phyloP scores from a whole-genome alignment of 2,113 vertebrate species.

The Formicarius rufipectus region DNA sequence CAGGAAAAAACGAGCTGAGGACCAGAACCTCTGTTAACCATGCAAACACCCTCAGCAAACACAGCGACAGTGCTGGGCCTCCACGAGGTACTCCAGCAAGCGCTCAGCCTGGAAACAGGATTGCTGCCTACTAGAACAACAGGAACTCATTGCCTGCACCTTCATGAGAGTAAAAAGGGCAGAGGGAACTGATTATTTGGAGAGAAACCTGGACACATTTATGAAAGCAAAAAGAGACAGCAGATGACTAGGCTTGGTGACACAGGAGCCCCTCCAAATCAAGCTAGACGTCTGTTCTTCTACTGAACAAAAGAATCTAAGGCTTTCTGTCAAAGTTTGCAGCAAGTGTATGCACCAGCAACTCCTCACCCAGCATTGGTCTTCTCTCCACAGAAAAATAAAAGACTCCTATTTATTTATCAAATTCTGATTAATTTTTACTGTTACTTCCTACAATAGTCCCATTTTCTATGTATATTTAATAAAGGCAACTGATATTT shows the following conservation, averaged over 20 bases:
- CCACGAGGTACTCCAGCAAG: accelerated
- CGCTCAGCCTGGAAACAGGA: not conserved
- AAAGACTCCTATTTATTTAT: not conserved
- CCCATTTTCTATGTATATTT: not conserved
- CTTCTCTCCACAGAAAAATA: not conserved
- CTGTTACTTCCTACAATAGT: not conserved
- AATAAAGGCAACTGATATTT: not conserved
- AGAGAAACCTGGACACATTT: not conserved
- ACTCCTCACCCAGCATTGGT: not conserved
- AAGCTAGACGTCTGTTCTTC: not conserved
- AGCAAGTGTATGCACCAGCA: accelerated
- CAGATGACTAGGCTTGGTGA: not conserved
- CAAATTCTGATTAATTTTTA: not conserved
- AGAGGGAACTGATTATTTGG: not conserved
- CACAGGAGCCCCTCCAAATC: not conserved
- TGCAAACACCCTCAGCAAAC: not conserved
- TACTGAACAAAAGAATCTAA: not conserved
- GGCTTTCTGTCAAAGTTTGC: not conserved
- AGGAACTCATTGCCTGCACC: not conserved
- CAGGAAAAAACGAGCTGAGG: not conserved
- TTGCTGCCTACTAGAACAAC: accelerated
- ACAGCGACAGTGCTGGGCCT: accelerated
- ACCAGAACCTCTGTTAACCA: not conserved
- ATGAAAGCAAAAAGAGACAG: not conserved
- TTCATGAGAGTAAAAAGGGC: not conserved